Evolutionary conservation across 2,113 vertebrate species (phyloP), one percentile per base, ranked within the genome.

Genomic region (Apaloderma vittatum): DNA sequence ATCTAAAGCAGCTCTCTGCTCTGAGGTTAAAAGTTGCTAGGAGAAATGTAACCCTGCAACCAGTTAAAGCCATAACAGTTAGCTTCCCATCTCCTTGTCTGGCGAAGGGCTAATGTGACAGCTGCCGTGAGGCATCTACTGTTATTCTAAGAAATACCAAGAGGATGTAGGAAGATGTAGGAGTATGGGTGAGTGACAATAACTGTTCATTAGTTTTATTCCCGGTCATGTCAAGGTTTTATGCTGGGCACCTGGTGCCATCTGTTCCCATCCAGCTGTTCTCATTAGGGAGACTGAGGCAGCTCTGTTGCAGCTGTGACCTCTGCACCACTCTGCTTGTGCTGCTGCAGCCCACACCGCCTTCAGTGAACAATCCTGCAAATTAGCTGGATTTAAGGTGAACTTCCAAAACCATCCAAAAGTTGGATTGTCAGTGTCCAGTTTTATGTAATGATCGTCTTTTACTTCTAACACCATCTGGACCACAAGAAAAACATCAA

Each of bases 31-130:
- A 93, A 94, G 51, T 82, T 73, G 73, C 80, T 87, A 66, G 52
- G 27, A 95, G 95, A 96, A 93, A 94, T 54, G 54, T 85, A 92
- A 91, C 80, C 73, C 70, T 91, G 75, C 83, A 92, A 71, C 68
- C 92, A 92, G 86, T 45, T 78, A 88, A 92, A 91, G 79, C 76
- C 36, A 12, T 55, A 94, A 71, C 34, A 46, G 48, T 66, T 80
- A 76, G n/a, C 46, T 90, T 94, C 37, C 73, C 26, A 49, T 75
- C 84, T 88, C 48, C 55, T 72, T 54, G 30, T 82, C 68, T 87
- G 70, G 70, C 58, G 83, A 92, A 95, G 45, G 70, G 40, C 93
- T 88, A 71, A 92, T 94, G 65, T 93, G 97, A 96, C 92, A 97
- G 83, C 73, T 97, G 92, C 92, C 91, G 68, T 32, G 76, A 94